These are phyloP conservation scores for Caradrina kadenii DNA, from an alignment of 2,888 invertebrate species.

Conservation along the genomic window DNA sequence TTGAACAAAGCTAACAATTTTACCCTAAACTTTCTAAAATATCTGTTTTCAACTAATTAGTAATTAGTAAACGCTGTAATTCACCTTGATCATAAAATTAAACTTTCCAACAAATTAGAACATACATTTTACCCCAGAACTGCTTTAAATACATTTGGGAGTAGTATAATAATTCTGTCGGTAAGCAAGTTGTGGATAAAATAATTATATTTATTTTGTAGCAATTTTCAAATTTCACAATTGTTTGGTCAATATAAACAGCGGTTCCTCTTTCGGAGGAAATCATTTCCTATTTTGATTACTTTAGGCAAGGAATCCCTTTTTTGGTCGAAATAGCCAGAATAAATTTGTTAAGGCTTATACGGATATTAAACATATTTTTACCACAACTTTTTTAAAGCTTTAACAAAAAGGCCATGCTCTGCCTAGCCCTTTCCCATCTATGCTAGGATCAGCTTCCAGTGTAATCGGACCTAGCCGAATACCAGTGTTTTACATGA, in stretches of 20 bases:
- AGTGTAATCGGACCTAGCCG: too few species aligned
- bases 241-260: neutral
- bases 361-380: too few species aligned
- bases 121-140: constrained; percentile 36
- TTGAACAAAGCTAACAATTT: constrained; percentile 9
- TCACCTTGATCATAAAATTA: constrained; percentile 53
- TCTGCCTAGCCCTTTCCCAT: too few species aligned
- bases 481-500: too few species aligned
- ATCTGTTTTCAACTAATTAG: constrained; percentile 46
- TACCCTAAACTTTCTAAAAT: constrained; percentile 46
- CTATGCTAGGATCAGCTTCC: too few species aligned
- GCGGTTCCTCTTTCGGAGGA: too few species aligned
- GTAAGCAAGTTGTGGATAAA: neutral
- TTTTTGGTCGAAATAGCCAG: too few species aligned
- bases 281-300: too few species aligned
- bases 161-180: constrained; percentile 18
- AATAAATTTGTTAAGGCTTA: too few species aligned
- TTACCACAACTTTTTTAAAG: too few species aligned
- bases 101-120: constrained; percentile 52
- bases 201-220: neutral
- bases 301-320: too few species aligned
- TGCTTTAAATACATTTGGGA: constrained; percentile 44
- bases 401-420: too few species aligned
- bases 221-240: neutral
- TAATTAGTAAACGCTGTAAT: constrained; percentile 45